Evolutionary conservation across 2,888 invertebrate species (phyloP).

Genomic region (Digitonthophagus gazella): DNA sequence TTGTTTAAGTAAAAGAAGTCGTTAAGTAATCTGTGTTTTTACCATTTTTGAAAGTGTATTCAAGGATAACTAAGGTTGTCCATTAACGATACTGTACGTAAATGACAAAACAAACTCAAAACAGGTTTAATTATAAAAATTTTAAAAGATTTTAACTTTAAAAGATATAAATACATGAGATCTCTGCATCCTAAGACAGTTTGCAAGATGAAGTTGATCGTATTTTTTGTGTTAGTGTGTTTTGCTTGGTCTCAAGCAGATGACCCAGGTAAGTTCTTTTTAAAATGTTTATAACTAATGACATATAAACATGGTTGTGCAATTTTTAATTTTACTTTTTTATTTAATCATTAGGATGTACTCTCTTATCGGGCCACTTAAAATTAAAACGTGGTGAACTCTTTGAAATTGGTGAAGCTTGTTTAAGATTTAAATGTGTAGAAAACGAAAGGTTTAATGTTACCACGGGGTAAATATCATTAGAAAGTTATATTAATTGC

Average conservation of each 20-base stretch:
- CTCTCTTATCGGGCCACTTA: not conserved
- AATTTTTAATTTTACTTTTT: not conserved
- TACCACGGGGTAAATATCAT: not conserved
- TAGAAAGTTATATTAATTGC: not conserved
- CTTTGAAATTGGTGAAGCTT: constrained; percentile 1
- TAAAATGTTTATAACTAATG: too few relatives aligned
- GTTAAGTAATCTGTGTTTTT: too few relatives aligned
- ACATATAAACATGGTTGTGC: too few relatives aligned
- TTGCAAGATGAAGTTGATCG: not conserved
- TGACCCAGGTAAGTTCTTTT: not conserved
- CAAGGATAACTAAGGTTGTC: too few relatives aligned
- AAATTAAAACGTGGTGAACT: not conserved
- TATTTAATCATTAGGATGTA: constrained; percentile 9
- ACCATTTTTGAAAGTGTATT: too few relatives aligned
- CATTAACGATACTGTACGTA: too few relatives aligned
- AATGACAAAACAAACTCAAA: too few relatives aligned
- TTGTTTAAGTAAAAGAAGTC: too few relatives aligned
- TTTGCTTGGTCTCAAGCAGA: not conserved
- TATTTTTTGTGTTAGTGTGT: not conserved
- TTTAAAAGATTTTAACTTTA: not conserved
- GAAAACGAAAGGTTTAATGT: not conserved
- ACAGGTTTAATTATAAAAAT: not conserved
- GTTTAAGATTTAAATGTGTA: not conserved
- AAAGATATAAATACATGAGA: not conserved
- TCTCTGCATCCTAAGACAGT: not conserved